These are phyloP conservation scores for Actinia equina DNA, from an alignment of 64 coral and sea anemone genomes.

Conservation along the genomic window DNA sequence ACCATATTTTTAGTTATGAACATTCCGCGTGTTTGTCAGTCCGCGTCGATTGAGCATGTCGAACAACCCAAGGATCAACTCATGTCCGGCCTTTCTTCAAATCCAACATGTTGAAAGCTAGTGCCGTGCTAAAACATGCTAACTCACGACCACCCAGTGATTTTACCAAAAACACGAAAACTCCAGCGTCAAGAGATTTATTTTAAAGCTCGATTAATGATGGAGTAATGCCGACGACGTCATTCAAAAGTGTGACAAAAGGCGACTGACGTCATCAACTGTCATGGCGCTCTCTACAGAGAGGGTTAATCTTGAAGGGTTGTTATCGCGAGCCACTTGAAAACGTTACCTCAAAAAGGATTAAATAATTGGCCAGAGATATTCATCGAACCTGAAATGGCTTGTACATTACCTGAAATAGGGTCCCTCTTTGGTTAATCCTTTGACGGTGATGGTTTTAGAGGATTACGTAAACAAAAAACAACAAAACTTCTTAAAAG, in stretches of 20 bases:
- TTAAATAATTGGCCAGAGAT: background rate
- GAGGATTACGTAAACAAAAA: background rate
- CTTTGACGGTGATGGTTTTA: background rate
- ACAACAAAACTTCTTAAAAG: background rate
- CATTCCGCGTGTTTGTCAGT: background rate
- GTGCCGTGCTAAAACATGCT: background rate
- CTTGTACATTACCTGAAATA: constrained; percentile 4
- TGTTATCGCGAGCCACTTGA: constrained; percentile 6
- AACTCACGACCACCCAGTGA: background rate
- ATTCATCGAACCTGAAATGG: background rate
- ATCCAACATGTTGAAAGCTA: background rate
- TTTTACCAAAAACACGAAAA: background rate
- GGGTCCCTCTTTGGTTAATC: background rate
- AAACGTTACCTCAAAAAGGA: constrained; percentile 6
- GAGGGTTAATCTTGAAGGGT: background rate
- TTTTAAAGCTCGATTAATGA: background rate
- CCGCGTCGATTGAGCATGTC: background rate
- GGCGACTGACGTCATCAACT: background rate
- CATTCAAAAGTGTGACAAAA: background rate
- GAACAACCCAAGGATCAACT: background rate
- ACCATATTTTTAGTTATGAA: background rate
- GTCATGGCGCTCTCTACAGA: background rate
- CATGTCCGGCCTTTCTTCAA: background rate
- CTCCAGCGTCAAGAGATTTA: background rate
- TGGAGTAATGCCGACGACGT: background rate